phyloP scores from a whole-genome alignment of 1,140 invertebrate species.

The Holcopasites calliopsidis region DNA sequence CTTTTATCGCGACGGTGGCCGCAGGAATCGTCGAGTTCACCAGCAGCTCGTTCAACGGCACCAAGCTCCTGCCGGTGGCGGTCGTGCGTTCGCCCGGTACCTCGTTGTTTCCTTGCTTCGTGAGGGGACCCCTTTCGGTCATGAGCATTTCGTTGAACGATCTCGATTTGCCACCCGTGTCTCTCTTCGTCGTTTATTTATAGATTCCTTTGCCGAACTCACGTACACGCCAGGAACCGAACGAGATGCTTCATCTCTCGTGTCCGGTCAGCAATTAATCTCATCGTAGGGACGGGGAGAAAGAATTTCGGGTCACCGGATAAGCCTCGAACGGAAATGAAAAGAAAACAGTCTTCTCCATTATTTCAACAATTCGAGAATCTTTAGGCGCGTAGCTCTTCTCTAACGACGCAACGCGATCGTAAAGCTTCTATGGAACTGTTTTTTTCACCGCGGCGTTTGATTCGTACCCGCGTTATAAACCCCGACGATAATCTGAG shows the following conservation, averaged over 20 bases:
- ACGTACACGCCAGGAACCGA: background rate
- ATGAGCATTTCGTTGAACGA: conserved; percentile 50
- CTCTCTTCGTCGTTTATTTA: conserved; percentile 9
- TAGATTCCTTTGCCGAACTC: background rate
- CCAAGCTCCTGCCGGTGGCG: background rate
- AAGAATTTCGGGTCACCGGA: too few relatives aligned
- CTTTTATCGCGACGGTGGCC: conserved; percentile 57
- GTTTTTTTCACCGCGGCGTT: background rate
- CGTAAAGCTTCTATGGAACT: background rate
- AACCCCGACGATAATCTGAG: background rate
- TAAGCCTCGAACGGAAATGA: too few relatives aligned
- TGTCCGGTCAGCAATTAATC: background rate
- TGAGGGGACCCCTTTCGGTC: conserved; percentile 38
- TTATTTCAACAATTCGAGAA: too few relatives aligned
- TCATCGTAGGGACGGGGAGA: too few relatives aligned
- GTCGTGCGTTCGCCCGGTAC: conserved; percentile 40
- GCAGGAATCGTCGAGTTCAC: conserved; percentile 57
- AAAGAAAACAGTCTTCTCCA: too few relatives aligned
- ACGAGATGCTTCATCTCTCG: too few relatives aligned
- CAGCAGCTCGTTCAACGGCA: conserved; percentile 57
- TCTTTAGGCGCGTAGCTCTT: too few relatives aligned
- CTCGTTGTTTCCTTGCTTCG: conserved; percentile 26
- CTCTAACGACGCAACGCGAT: too few relatives aligned
- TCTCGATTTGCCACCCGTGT: background rate
- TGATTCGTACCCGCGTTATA: background rate